Conservation (phyloP, 2,888 invertebrate genomes). For the Papilio protenor region DNA sequence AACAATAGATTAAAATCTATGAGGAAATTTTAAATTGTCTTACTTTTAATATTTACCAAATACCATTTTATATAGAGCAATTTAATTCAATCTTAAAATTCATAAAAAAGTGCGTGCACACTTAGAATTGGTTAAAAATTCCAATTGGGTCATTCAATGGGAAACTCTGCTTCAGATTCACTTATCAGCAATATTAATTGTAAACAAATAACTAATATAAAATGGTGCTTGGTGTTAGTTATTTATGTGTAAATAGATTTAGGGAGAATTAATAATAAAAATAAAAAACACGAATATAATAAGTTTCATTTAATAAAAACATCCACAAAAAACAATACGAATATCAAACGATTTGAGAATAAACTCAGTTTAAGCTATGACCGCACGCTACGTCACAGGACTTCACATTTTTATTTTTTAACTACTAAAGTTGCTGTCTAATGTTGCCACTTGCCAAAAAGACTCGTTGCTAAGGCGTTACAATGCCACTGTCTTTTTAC, state of each 20-base stretch:
- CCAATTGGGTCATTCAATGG: too few relatives aligned
- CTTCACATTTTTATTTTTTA: conserved; percentile 8
- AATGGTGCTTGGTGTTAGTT: not conserved
- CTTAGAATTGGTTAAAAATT: too few relatives aligned
- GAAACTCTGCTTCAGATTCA: too few relatives aligned
- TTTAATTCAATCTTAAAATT: not conserved
- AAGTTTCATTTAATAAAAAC: conserved; percentile 17
- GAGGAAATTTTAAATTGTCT: conserved; percentile 81
- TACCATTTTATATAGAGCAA: conserved; percentile 7
- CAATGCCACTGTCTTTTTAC: conserved; percentile 19
- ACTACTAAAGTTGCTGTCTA: conserved; percentile 5
- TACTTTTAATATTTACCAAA: not conserved
- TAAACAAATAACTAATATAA: not conserved
- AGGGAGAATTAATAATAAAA: not conserved
- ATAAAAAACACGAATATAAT: not conserved
- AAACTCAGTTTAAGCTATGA: not conserved
- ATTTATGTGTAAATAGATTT: conserved; percentile 11
- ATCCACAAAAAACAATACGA: conserved; percentile 29
- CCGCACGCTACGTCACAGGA: conserved; percentile 5
- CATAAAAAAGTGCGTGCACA: too few relatives aligned
- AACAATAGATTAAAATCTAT: conserved; percentile 86
- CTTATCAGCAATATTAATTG: not conserved
- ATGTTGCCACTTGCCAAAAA: conserved; percentile 15
- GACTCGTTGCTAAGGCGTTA: conserved; percentile 23
- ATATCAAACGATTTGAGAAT: not conserved